phyloP scores from a whole-genome alignment of 2,888 invertebrate species.

The Tribolium freemani region DNA sequence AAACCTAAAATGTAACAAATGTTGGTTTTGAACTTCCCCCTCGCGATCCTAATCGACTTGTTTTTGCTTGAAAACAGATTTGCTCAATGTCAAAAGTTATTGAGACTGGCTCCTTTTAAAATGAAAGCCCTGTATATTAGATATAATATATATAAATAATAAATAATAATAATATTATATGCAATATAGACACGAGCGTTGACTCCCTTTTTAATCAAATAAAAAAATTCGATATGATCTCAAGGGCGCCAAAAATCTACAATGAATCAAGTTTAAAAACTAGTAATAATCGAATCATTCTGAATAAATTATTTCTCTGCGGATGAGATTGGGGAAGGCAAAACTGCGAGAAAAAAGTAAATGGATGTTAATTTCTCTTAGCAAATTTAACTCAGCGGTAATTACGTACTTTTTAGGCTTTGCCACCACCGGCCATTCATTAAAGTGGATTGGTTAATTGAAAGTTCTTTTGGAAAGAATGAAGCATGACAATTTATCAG shows the following conservation, averaged over 20 bases:
- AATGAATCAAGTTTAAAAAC: background rate
- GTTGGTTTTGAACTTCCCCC: too few species aligned
- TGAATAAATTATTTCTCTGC: too few species aligned
- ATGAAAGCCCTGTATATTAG: too few species aligned
- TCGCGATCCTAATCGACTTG: too few species aligned
- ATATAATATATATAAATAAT: too few species aligned
- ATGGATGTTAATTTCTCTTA: conserved; percentile 19
- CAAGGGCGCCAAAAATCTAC: too few species aligned
- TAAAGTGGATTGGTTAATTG: background rate
- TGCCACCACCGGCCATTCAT: conserved; percentile 9
- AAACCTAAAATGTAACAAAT: too few species aligned
- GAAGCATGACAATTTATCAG: background rate
- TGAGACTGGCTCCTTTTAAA: too few species aligned
- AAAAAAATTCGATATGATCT: too few species aligned
- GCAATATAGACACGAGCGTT: background rate
- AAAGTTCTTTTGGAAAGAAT: background rate
- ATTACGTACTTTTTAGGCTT: conserved; percentile 19
- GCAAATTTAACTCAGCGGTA: conserved; percentile 14
- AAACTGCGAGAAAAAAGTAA: conserved; percentile 6
- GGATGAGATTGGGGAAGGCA: background rate
- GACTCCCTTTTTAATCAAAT: background rate
- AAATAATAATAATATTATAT: too few species aligned
- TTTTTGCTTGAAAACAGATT: too few species aligned
- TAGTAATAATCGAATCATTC: background rate
- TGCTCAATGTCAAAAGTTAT: too few species aligned